Evolutionary conservation across 64 coral and sea anemone genomes (phyloP).

Genomic region (Porites lutea): DNA sequence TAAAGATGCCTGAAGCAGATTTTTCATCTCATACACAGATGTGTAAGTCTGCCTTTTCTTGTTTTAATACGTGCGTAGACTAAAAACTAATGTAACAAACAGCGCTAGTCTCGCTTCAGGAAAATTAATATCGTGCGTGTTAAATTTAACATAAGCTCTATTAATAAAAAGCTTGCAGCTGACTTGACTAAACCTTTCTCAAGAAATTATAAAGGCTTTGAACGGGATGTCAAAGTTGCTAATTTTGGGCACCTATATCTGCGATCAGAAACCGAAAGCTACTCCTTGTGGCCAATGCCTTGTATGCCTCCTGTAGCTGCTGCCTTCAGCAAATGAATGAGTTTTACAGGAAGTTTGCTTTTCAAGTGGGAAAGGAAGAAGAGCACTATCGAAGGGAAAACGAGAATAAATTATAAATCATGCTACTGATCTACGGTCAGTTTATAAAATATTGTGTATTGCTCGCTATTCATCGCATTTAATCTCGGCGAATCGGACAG

Average conservation of each 20-base stretch:
- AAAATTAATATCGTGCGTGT: not conserved
- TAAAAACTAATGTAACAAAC: not conserved
- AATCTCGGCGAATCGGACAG: too few species aligned
- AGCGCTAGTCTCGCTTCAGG: not conserved
- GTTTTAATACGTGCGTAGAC: not conserved
- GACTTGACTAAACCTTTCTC: slow-evolving; percentile 17
- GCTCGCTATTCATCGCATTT: too few species aligned
- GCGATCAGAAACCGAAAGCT: too few species aligned
- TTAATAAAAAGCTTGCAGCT: slow-evolving; percentile 22
- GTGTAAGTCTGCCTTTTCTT: slow-evolving; percentile 1
- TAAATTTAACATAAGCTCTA: slow-evolving; percentile 8
- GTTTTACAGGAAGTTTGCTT: too few species aligned
- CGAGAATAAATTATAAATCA: too few species aligned
- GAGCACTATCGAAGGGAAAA: too few species aligned
- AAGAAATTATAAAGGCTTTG: slow-evolving; percentile 31
- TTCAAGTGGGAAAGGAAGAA: too few species aligned
- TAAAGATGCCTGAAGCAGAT: slow-evolving; percentile 4
- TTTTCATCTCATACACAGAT: slow-evolving; percentile 50
- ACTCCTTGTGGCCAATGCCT: too few species aligned
- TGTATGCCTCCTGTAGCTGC: too few species aligned
- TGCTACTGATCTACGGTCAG: too few species aligned
- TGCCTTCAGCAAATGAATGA: too few species aligned
- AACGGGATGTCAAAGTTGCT: not conserved
- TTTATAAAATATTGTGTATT: too few species aligned
- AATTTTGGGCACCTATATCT: not conserved